Base-by-base conservation (phyloP, 2,888 invertebrate species). In the Bombyx huttoni region DNA sequence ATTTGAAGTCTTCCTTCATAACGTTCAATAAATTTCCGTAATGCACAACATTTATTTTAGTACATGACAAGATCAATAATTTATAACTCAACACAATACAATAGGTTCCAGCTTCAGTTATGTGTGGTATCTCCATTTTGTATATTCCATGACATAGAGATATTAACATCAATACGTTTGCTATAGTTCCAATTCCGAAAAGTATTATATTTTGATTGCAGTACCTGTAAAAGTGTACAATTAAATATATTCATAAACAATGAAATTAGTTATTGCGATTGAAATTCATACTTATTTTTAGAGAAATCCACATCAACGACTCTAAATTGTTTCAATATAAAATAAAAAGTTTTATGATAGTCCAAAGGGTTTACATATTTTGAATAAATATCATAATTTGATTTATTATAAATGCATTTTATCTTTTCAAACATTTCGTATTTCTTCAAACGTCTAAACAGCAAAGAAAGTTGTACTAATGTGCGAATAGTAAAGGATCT, bases 31-130 rank as follows among this genome's bases (percentile, higher is more conserved):
- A 64, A 14, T 61, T 62, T 13, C 69, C 60, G 50, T 67, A 81
- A 33, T 75, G 60, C 0, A 55, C 52, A 33, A 68, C 52, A 58
- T 80, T 70, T 0, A 51, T 49, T 49, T 63, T 68, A 1, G 74
- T 69, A 34, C 69, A 67, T 1, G 54, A 58, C 12, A 75, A 49
- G 51, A 75, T 74, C 24, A 77, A 46, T 10, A 78, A 46, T 51
- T 69, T 61, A 53, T 81, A 81, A 0, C 52, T n/a, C 35, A 79
- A 51, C 9, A 81, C 49, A 7, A 79, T 54, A 0, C 62, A 50
- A 48, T 81, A 81, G 0, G 73, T 64, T 0, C 70, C 75, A 1
- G 63, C 64, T 62, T 82, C 80, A 0, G 78, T 75, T 13, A 70
- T 61, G 5, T 48, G 49, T 1, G 62, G 54, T 52, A 79, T 57